These are phyloP conservation scores for Chaetura pelagica DNA, from an alignment of 2,113 vertebrate species.

Conservation along the genomic window DNA sequence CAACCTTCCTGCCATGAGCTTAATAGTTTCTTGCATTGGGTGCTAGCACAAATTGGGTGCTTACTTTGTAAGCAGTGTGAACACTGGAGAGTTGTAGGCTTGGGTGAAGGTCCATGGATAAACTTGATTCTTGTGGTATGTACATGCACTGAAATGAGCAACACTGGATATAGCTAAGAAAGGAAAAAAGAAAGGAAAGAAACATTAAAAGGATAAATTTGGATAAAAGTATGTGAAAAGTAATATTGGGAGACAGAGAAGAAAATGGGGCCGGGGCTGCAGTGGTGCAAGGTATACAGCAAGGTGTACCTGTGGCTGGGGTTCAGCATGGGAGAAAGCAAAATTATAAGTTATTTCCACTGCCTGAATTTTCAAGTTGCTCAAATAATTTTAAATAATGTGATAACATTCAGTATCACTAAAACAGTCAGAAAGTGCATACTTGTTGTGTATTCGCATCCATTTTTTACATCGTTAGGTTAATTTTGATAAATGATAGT, in stretches of 20 bases:
- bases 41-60: neutral
- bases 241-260: neutral
- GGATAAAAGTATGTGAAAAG: neutral
- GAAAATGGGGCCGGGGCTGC: neutral
- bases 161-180: neutral
- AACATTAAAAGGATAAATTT: neutral
- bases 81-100: neutral
- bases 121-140: neutral
- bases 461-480: neutral
- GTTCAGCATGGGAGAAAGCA: neutral
- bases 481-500: neutral
- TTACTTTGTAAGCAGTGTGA: neutral
- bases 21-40: neutral
- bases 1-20: neutral
- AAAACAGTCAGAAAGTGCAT: neutral
- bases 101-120: neutral
- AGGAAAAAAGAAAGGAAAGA: neutral
- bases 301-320: accelerated
- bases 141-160: neutral
- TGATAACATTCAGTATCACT: accelerated
- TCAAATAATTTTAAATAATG: neutral
- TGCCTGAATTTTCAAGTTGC: neutral
- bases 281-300: neutral
- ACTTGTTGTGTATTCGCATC: neutral
- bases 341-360: neutral